These are phyloP conservation scores for Centrocercus urophasianus DNA, from an alignment of 2,113 vertebrate genomes.

Conservation along the genomic window DNA sequence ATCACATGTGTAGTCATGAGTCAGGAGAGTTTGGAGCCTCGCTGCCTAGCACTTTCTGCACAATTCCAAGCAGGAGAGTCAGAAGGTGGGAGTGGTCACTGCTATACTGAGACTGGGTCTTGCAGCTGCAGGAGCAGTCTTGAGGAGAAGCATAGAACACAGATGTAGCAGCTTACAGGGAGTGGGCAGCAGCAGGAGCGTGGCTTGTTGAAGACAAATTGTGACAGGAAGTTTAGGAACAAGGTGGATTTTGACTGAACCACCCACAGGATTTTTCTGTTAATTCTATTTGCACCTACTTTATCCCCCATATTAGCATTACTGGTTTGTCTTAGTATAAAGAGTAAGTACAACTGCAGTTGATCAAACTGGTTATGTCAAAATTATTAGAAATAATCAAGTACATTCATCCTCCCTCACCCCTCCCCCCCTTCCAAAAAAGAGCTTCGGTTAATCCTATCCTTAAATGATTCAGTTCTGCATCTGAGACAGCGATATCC, in stretches of 20 bases:
- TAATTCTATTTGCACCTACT: background rate
- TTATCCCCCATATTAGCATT: background rate
- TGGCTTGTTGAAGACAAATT: constrained; percentile 11
- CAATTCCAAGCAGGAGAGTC: background rate
- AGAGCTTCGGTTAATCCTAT: background rate
- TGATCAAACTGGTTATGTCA: background rate
- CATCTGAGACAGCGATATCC: background rate
- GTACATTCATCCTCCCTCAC: background rate
- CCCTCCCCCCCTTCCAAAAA: background rate
- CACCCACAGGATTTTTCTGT: background rate
- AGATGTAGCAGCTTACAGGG: constrained; percentile 25
- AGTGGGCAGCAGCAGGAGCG: constrained; percentile 26
- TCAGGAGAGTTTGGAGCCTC: background rate
- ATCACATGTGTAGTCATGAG: background rate
- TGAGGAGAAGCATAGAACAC: background rate
- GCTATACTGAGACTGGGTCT: constrained; percentile 45
- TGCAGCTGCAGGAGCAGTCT: constrained; percentile 15
- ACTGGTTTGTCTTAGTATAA: background rate
- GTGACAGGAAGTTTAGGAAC: background rate
- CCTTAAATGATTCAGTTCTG: background rate
- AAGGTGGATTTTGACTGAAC: constrained; percentile 12
- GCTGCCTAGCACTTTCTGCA: background rate
- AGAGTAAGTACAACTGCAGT: background rate
- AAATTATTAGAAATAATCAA: constrained; percentile 1
- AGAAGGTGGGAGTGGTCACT: constrained; percentile 15